Evolutionary conservation across 2,888 invertebrate genomes (phyloP).

Genomic region (Campopleginae sp.): DNA sequence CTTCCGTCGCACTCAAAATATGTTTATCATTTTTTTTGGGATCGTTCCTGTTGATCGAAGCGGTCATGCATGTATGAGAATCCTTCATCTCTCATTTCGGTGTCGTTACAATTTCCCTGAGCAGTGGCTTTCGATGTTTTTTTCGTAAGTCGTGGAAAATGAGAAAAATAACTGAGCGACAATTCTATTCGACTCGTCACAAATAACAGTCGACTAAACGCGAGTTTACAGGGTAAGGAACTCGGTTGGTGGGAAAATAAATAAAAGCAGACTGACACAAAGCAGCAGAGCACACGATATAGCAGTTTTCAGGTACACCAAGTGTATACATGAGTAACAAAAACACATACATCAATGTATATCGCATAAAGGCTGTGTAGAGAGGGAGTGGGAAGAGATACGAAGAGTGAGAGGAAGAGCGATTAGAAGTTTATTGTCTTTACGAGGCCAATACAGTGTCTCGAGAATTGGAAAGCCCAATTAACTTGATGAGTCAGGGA

Average conservation of each 20-base stretch:
- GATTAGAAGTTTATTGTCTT: constrained; percentile 67
- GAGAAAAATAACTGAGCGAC: not conserved
- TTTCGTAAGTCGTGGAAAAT: not conserved
- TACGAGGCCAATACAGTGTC: constrained; percentile 60
- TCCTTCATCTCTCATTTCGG: not conserved
- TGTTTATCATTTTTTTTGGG: not conserved
- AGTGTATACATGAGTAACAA: not conserved
- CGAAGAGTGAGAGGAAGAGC: constrained; percentile 20
- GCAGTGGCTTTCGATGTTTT: not conserved
- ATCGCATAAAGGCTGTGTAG: not conserved
- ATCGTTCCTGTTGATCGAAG: not conserved
- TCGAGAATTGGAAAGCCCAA: constrained; percentile 62
- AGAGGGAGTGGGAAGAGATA: not conserved
- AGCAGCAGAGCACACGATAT: not conserved
- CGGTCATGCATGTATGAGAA: not conserved
- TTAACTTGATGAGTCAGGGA: constrained; percentile 67
- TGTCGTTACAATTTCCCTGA: not conserved
- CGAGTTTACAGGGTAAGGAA: not conserved
- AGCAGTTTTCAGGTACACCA: not conserved
- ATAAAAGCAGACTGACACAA: not conserved
- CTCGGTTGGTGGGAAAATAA: not conserved
- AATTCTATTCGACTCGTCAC: not conserved
- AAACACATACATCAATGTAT: constrained; percentile 25
- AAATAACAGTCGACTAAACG: not conserved
- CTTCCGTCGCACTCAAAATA: not conserved